Percentiles rank a stretch among this genome's conserved stretches.
Conservation (phyloP, 2,797 vertebrate genomes). For the Adrianichthys oophorus region DNA sequence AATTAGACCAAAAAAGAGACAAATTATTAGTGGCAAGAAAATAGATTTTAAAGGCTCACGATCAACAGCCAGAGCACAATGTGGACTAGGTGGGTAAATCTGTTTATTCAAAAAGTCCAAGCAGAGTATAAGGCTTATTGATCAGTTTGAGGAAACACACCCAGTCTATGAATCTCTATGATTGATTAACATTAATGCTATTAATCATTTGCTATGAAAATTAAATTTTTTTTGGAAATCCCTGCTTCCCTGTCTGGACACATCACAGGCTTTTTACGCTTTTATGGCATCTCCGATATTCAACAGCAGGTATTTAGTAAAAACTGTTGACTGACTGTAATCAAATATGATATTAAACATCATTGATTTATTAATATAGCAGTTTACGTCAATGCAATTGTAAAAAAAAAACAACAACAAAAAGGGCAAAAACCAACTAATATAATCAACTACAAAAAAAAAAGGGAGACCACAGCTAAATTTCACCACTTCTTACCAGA, state of each 20-base stretch:
- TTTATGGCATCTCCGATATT: constrained; percentile 18
- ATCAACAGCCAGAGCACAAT: too few relatives aligned
- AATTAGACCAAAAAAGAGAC: constrained; percentile 28
- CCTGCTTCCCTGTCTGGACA: constrained; percentile 13
- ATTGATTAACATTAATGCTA: constrained; percentile 53
- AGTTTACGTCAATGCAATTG: not conserved
- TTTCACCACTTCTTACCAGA: too few relatives aligned
- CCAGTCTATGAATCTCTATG: constrained; percentile 55
- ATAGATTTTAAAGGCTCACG: too few relatives aligned
- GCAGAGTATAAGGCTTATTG: constrained; percentile 66
- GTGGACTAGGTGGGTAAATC: too few relatives aligned
- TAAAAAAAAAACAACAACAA: not conserved
- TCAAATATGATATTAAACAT: not conserved
- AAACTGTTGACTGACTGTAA: constrained; percentile 18
- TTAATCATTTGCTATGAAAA: constrained; percentile 67
- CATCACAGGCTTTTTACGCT: constrained; percentile 16
- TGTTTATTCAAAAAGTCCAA: too few relatives aligned
- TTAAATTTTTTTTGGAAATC: constrained; percentile 42
- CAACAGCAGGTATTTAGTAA: constrained; percentile 28
- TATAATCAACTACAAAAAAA: too few relatives aligned
- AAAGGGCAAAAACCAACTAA: not conserved
- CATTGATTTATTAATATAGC: not conserved
- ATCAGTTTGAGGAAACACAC: constrained; percentile 59
- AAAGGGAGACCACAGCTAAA: too few relatives aligned
- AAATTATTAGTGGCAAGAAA: constrained; percentile 14